A percentile compares a stretch with the other conserved stretches of the same genome.
Conservation (phyloP, 2,113 vertebrate genomes). For the Hystrix brachyura region DNA sequence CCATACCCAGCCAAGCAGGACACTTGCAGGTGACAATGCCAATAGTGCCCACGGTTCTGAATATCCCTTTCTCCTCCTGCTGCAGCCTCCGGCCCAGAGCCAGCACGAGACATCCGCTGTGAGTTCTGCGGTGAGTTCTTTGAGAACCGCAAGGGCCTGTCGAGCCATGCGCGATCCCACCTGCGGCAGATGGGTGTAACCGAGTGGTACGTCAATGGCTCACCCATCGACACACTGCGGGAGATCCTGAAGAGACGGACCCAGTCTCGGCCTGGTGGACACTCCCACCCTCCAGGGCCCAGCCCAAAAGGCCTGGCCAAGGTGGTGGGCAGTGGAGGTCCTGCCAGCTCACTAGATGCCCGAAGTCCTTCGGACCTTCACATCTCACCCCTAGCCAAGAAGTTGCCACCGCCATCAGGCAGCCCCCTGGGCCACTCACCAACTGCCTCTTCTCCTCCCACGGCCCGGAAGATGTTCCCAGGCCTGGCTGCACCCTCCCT, state of each 20-base stretch:
- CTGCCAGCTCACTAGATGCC: constrained; percentile 84
- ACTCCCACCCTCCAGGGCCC: constrained; percentile 77
- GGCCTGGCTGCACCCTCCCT: constrained; percentile 86
- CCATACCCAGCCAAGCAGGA: constrained; percentile 68
- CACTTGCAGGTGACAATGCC: constrained; percentile 79
- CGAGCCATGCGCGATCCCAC: constrained; percentile 97
- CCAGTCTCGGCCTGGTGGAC: constrained; percentile 80
- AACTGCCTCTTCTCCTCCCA: constrained; percentile 87
- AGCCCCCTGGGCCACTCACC: constrained; percentile 87
- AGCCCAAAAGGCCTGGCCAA: constrained; percentile 84
- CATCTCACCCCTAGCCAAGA: constrained; percentile 85
- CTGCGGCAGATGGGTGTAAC: constrained; percentile 98
- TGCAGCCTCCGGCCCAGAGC: constrained; percentile 90
- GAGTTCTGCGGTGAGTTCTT: constrained; percentile 98
- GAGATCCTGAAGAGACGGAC: constrained; percentile 92
- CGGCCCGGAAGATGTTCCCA: constrained; percentile 89
- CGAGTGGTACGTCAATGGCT: constrained; percentile 97
- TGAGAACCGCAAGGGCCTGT: constrained; percentile 97
- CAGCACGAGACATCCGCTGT: constrained; percentile 94
- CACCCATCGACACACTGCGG: constrained; percentile 95
- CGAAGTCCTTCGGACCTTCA: constrained; percentile 85
- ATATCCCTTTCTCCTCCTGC: constrained; percentile 56
- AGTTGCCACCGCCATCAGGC: constrained; percentile 84
- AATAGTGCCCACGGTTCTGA: not conserved
- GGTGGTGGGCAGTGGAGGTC: constrained; percentile 77